phyloP scores from a whole-genome alignment of 2,888 invertebrate species.

The Melanargia galathea region DNA sequence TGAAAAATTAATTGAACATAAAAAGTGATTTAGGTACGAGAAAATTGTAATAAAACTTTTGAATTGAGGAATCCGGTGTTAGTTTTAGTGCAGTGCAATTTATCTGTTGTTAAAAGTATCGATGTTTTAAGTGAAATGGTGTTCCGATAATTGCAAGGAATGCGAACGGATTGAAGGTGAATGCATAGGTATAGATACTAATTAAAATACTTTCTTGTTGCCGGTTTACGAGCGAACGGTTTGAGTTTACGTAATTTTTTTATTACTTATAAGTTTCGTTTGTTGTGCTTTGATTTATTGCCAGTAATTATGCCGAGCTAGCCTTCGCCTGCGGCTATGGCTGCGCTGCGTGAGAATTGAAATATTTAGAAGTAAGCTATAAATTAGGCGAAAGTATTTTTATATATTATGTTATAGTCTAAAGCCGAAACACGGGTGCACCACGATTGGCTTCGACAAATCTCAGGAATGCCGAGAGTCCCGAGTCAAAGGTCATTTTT shows the following conservation, averaged over 20 bases:
- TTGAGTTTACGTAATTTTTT: conserved; percentile 31
- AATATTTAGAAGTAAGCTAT: too few relatives aligned
- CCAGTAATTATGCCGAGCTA: neutral
- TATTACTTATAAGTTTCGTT: conserved; percentile 32
- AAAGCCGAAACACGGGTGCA: too few relatives aligned
- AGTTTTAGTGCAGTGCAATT: conserved; percentile 15
- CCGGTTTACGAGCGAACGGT: conserved; percentile 28
- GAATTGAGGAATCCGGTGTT: conserved; percentile 9
- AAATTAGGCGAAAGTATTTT: too few relatives aligned
- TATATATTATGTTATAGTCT: too few relatives aligned
- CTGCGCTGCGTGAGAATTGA: too few relatives aligned
- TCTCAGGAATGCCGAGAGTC: too few relatives aligned
- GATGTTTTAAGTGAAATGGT: conserved; percentile 30
- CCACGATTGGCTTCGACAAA: too few relatives aligned
- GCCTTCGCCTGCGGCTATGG: neutral
- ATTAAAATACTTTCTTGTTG: conserved; percentile 39
- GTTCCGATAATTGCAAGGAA: conserved; percentile 38
- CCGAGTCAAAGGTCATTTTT: too few relatives aligned
- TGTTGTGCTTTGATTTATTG: conserved; percentile 34
- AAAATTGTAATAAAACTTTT: conserved; percentile 5
- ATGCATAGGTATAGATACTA: conserved; percentile 42
- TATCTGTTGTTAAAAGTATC: conserved; percentile 2
- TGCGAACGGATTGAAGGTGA: conserved; percentile 42
- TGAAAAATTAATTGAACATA: neutral
- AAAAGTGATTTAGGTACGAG: neutral